Evolutionary conservation across 92 coral and sea anemone genomes (phyloP), one percentile per base, ranked within the genome.

Genomic region (Epizoanthus ramosus): DNA sequence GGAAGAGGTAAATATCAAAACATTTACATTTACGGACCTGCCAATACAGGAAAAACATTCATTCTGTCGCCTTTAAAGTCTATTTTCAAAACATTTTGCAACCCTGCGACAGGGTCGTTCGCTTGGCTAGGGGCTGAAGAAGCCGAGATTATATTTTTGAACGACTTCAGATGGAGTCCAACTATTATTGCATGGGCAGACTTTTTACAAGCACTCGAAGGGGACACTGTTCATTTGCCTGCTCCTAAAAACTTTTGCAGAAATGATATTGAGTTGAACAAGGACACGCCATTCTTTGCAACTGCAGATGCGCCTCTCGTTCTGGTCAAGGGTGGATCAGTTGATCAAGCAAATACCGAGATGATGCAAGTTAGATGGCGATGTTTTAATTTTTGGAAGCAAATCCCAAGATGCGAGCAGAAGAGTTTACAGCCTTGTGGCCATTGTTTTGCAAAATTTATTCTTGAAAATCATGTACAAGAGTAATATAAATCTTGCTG

Each of bases 101-200:
- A 88, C 73, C 88, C 88, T 23, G 79, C 85, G 10, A 75, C 88
- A 10, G 88, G 85, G 4, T 73, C 85, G 41, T 89, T 89, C 57
- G 92, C 92, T 63, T 89, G 90, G 87, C 53, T 89, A 14, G 90
- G 87, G 22, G 91, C 71, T 4, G 93, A 90, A 59, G 77, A 86
- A 50, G 93, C 88, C n/a, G 88, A 90, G 57, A 41, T 90, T 4
- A 77, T 87, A 14, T 28, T 73, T 65, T 80, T 90, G 8, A 90
- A 87, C 72, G 93, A 90, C 60, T 90, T 90, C 67, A 19, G 88
- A 58, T 90, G 93, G 93, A 57, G 56, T 77, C 76, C 90, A 5
- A 75, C 66, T 9, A 83, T 90, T 16, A 90, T 90, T 31, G 85
- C 93, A 21, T 86, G 93, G 90, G 77, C 80, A 37, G 88, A 90